Percentiles rank a stretch among this genome's conserved stretches.
Conservation (phyloP, 2,113 vertebrate species). For the Mirounga angustirostris region DNA sequence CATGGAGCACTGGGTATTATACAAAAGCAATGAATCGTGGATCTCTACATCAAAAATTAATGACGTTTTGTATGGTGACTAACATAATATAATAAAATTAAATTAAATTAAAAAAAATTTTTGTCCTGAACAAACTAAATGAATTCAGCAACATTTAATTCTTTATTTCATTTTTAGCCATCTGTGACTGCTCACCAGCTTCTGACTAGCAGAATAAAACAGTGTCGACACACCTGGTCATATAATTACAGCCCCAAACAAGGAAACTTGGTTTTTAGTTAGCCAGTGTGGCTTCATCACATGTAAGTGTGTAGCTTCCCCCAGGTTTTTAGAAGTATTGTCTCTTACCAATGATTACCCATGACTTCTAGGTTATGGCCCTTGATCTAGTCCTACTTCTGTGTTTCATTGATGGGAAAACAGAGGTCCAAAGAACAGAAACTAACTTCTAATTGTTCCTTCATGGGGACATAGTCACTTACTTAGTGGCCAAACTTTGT, state of each 20-base stretch:
- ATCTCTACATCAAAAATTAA: too few relatives aligned
- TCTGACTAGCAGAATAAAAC: conserved; percentile 59
- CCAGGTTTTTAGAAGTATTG: neutral
- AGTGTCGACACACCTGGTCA: neutral
- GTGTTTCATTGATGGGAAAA: neutral
- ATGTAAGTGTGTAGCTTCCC: neutral
- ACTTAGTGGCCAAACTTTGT: neutral
- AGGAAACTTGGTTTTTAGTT: conserved; percentile 15
- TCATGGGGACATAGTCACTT: neutral
- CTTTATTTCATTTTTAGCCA: conserved; percentile 62
- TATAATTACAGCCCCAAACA: neutral
- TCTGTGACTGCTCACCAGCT: conserved; percentile 26
- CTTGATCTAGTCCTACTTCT: neutral
- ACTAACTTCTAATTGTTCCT: neutral
- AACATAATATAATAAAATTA: too few relatives aligned
- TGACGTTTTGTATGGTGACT: too few relatives aligned
- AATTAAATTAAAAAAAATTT: neutral
- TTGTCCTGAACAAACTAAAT: conserved; percentile 36
- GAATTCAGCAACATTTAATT: conserved; percentile 64
- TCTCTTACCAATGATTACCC: neutral
- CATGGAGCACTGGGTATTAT: too few relatives aligned
- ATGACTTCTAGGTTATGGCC: neutral
- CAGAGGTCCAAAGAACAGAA: neutral
- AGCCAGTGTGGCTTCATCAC: neutral
- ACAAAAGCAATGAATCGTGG: too few relatives aligned